Evolutionary conservation across 2,888 invertebrate genomes (phyloP).

Genomic region (Nomada goodeniana): DNA sequence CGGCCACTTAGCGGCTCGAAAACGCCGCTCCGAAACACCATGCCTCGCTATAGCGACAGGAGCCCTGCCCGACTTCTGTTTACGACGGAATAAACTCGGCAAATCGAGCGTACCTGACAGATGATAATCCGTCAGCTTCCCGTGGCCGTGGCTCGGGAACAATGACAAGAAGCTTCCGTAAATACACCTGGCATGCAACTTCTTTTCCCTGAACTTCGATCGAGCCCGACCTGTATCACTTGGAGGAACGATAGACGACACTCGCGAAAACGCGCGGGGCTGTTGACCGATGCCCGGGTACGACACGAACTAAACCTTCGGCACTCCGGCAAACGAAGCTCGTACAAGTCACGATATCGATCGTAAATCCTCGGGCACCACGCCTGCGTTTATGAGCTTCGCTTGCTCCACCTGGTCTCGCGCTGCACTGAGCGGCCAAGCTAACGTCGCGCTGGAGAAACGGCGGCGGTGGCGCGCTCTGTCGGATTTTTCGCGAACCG

Average conservation of each 20-base stretch:
- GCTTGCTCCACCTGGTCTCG: slow-evolving; percentile 46
- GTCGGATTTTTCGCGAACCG: background rate
- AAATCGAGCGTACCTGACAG: slow-evolving; percentile 43
- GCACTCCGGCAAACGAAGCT: slow-evolving; percentile 1
- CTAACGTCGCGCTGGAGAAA: slow-evolving; percentile 19
- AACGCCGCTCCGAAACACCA: slow-evolving; percentile 1
- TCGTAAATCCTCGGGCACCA: slow-evolving; percentile 52
- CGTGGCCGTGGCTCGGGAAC: slow-evolving; percentile 51
- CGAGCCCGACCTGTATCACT: slow-evolving; percentile 22
- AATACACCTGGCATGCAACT: slow-evolving; percentile 53
- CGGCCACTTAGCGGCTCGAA: background rate
- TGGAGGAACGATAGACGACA: background rate
- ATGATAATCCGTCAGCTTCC: slow-evolving; percentile 56
- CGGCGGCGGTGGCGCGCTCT: slow-evolving; percentile 32
- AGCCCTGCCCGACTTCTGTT: background rate
- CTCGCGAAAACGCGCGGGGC: slow-evolving; percentile 31
- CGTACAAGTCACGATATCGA: slow-evolving; percentile 33
- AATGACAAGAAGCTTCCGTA: slow-evolving; percentile 28
- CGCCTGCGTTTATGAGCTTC: slow-evolving; percentile 52
- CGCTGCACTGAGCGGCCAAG: slow-evolving; percentile 15
- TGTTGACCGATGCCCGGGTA: slow-evolving; percentile 51
- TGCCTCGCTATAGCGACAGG: background rate
- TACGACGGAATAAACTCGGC: background rate
- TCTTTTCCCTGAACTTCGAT: slow-evolving; percentile 24
- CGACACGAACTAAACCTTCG: slow-evolving; percentile 54